phyloP scores from a whole-genome alignment of 2,797 vertebrate species.

The Coccyzus lansbergi region DNA sequence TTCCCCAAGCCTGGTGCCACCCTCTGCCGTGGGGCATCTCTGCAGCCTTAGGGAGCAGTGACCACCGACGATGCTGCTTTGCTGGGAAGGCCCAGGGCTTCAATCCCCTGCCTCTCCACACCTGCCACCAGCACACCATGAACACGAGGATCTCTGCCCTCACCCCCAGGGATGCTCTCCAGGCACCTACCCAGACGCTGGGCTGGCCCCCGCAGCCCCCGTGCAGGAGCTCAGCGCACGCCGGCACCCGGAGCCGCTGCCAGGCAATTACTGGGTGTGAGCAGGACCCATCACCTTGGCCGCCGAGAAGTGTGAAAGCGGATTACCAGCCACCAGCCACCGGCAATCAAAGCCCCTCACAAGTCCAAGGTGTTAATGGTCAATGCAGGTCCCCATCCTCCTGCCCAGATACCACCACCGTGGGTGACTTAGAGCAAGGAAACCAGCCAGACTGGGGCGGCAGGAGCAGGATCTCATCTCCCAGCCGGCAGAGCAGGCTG shows the following conservation, averaged over 20 bases:
- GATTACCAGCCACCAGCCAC: neutral
- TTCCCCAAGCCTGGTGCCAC: accelerated
- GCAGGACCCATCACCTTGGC: neutral
- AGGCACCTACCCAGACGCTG: neutral
- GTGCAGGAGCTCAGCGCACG: accelerated
- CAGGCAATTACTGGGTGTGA: neutral
- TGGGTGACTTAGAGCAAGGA: neutral
- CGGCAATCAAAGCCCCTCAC: neutral
- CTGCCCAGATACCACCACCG: neutral
- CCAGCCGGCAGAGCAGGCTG: neutral
- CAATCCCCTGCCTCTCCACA: neutral
- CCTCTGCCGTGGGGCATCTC: accelerated
- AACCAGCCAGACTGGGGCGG: accelerated
- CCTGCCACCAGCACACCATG: accelerated
- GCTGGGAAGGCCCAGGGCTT: neutral
- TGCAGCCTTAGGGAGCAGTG: accelerated
- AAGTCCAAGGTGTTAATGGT: neutral
- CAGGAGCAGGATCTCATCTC: neutral
- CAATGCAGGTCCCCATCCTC: neutral
- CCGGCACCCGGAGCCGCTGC: accelerated
- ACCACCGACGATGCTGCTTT: neutral
- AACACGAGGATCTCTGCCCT: accelerated
- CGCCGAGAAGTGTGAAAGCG: neutral
- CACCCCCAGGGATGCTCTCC: accelerated
- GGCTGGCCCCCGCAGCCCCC: neutral